Conservation (phyloP, 1,140 invertebrate genomes). For the Ladona fulva region DNA sequence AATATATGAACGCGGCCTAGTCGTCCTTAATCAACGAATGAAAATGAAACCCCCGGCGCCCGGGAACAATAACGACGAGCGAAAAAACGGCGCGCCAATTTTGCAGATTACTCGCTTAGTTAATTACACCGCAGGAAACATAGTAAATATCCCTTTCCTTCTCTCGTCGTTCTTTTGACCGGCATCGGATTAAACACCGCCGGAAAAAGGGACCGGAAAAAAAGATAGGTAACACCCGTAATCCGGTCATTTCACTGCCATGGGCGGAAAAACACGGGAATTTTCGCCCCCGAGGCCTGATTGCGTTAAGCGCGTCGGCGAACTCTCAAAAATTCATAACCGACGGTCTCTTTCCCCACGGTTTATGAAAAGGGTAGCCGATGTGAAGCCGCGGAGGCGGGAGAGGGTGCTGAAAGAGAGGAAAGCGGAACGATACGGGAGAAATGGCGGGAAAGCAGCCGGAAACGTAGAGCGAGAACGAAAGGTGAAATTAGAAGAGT, state of each 20-base stretch:
- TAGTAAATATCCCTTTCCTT: background rate
- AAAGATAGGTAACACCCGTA: too few species aligned
- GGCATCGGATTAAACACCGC: too few species aligned
- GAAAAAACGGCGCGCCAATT: background rate
- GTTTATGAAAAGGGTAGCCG: background rate
- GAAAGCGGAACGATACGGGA: background rate
- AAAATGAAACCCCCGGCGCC: conserved; percentile 1
- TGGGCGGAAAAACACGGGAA: too few species aligned
- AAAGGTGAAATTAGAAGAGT: too few species aligned
- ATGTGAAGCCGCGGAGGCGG: too few species aligned
- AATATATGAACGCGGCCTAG: too few species aligned
- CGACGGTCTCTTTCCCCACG: background rate
- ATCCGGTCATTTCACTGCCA: too few species aligned
- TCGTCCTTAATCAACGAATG: background rate
- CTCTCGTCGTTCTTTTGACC: background rate
- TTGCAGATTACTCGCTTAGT: background rate
- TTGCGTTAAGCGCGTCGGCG: background rate
- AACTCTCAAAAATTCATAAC: background rate
- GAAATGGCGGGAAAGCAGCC: background rate
- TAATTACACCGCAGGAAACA: background rate
- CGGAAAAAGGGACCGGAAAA: too few species aligned
- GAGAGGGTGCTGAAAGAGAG: background rate
- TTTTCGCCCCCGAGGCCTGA: background rate
- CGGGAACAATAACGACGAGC: background rate
- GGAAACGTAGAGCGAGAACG: too few species aligned